Evolutionary conservation across 2,797 vertebrate species (phyloP), one percentile per base, ranked within the genome.

Genomic region (Sebastiscus tertius): DNA sequence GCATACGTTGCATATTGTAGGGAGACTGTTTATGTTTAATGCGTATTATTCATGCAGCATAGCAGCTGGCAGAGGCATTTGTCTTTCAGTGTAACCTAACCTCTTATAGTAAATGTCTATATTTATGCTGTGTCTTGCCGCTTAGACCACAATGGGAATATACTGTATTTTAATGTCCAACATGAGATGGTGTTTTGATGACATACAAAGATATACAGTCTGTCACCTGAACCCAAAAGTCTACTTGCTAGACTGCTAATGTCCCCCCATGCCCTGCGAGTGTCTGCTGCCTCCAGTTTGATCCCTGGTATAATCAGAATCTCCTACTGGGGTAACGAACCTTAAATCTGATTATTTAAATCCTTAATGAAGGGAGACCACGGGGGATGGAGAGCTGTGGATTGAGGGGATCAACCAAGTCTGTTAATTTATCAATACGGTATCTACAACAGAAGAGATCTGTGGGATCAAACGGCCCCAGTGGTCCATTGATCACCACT

Each of bases 261-360:
- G 1, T 6, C 2, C 13, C n/a, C 26, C 36, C n/a, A 11, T n/a
- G 6, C 27, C 10, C 7, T 9, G 9, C 63, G 24, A n/a, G 24
- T 36, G 22, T 71, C 73, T 77, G 22, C 29, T 16, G 11, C 26
- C 58, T 62, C 61, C 4, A 39, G n/a, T 72, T 79, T 79, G 58
- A 79, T 62, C 39, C 22, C n/a, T 70, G 33, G 26, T 69, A 59
- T 75, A 77, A 65, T 31, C 34, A 29, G 11, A 61, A 65, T 82
- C 67, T 75, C 66, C 16, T 6, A n/a, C n/a, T 73, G 46, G 18
- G 66, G 46, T 42, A 78, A 76, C 69, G 22, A 78, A 62, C 72
- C 63, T 54, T 77, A 65, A 85, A 85, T 81, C 74, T 76, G 74
- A 91, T 89, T 89, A 87, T 77, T 84, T 75, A 83, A 88, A 89